A percentile compares a stretch with the other conserved stretches of the same genome.
These are phyloP conservation scores for Heterochromis multidens DNA, from an alignment of 2,113 vertebrate species.

Conservation along the genomic window DNA sequence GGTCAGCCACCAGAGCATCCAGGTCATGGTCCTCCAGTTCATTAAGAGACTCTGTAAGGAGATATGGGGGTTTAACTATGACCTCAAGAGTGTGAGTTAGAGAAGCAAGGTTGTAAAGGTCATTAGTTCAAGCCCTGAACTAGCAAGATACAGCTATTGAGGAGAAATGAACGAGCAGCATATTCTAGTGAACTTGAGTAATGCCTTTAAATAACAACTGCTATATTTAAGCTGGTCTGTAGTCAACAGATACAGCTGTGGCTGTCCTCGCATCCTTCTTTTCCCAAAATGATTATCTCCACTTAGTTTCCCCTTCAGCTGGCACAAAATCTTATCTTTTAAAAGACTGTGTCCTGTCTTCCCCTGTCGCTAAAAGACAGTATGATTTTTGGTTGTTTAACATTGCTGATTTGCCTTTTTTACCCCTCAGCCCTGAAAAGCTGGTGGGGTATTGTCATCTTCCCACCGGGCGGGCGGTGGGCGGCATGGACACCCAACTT, in stretches of 20 bases:
- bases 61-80: not conserved
- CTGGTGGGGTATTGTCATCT: not conserved
- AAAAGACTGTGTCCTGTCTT: not conserved
- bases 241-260: no score
- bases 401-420: not conserved
- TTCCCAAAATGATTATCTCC: not conserved
- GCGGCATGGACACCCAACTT: no score
- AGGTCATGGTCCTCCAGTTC: constrained; percentile 89
- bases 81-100: not conserved
- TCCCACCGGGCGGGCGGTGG: no score
- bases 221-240: no score
- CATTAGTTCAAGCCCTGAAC: not conserved
- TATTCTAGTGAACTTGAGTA: not conserved
- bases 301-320: not conserved
- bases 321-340: not conserved
- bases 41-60: constrained; percentile 80
- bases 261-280: not conserved
- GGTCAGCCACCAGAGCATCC: constrained; percentile 88
- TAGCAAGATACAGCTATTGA: not conserved
- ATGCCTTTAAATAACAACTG: no score
- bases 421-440: not conserved
- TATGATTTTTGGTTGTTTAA: not conserved
- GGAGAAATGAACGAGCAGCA: not conserved
- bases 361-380: not conserved
- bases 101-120: not conserved